A percentile compares a stretch with the other conserved stretches of the same genome.
Conservation (phyloP, 1,140 invertebrate genomes). For the Lepidurus apus region DNA sequence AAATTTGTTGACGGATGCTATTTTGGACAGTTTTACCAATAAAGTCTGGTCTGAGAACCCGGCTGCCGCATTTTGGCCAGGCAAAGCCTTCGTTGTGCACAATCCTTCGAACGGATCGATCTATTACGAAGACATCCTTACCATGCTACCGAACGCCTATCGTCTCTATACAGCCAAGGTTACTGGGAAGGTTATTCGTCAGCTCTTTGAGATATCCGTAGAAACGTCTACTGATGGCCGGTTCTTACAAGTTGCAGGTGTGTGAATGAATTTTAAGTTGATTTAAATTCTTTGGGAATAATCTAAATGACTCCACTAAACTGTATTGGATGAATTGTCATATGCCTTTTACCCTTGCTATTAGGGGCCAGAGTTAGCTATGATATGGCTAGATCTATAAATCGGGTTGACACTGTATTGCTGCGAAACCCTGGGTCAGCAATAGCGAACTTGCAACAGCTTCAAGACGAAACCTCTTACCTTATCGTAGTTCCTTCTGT, state of each 20-base stretch:
- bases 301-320: too few species aligned
- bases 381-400: conserved; percentile 22
- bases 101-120: conserved; percentile 24
- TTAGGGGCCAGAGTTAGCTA: conserved; percentile 28
- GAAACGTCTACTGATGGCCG: neutral
- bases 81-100: conserved; percentile 7
- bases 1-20: conserved; percentile 27
- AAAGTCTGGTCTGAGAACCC: conserved; percentile 20
- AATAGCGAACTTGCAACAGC: neutral
- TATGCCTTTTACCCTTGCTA: neutral
- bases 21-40: conserved; percentile 9
- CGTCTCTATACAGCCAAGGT: neutral
- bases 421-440: conserved; percentile 13
- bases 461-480: neutral
- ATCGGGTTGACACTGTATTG: conserved; percentile 7
- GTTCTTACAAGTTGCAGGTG: conserved; percentile 30
- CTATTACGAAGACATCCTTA: conserved; percentile 25
- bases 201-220: conserved; percentile 26
- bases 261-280: neutral
- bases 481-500: conserved; percentile 30
- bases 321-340: neutral
- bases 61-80: conserved; percentile 31
- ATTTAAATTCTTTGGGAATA: too few species aligned
- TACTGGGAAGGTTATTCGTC: neutral
- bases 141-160: conserved; percentile 29